Base-by-base conservation (phyloP, 2,797 vertebrate genomes). In the Schizothorax lantsangensis region DNA sequence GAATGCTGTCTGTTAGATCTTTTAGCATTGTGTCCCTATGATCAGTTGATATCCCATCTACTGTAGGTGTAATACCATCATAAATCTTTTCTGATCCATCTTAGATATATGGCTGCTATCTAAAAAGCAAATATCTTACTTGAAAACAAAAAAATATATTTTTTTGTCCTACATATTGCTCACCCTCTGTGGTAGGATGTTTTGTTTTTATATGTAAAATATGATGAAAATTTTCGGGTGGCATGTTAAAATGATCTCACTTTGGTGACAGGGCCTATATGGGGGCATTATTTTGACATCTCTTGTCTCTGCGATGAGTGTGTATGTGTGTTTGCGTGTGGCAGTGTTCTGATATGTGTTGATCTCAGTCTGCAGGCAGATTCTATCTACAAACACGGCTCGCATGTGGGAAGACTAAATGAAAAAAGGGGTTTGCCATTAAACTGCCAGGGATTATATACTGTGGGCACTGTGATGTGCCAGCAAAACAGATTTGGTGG, bases 401-500 rank as follows among this genome's bases (percentile, higher is more conserved):
- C 93, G 91, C 89, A 91, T 93, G 94, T 90, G 84, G 93, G 91
- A 93, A 93, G 93, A 91, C 81, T 82, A 91, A 93, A 92, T 89
- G 91, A 88, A 92, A 94, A 88, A 84, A 14, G 69, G 94, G 90
- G 93, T 91, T 95, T 93, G 94, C 88, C 93, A 95, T 95, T 94
- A 93, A 95, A 94, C 93, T 91, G 89, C 88, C 81, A 92, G 92
- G 94, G 95, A 96, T 96, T 96, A 96, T 95, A 93, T 94, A 92
- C 94, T 92, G 93, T 94, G 94, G 92, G 91, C 92, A 91, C 87
- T 93, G 93, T 94, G 94, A 95, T 95, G 93, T 91, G 92, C 93
- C 93, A 95, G 95, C 94, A 95, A 93, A 94, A 93, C 87, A 92
- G 95, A 95, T 96, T 96, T 95, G 89, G 77, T 91, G 90, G 89